These are phyloP conservation scores for Prunella strophiata DNA, from an alignment of 2,797 vertebrate species.

Conservation along the genomic window DNA sequence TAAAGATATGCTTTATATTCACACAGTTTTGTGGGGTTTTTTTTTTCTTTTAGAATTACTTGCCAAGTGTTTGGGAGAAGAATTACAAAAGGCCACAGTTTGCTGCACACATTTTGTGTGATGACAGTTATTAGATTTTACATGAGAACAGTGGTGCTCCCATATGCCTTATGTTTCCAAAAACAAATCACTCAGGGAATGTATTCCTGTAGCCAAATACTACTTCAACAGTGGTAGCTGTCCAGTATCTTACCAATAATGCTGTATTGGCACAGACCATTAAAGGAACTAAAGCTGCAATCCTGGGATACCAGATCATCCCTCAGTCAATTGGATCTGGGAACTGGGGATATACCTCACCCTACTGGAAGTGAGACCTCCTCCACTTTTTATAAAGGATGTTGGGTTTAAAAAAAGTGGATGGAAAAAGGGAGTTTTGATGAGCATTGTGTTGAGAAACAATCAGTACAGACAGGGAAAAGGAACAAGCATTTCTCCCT, in stretches of 20 bases:
- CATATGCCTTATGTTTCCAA: neutral
- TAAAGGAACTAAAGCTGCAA: neutral
- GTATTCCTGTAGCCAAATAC: neutral
- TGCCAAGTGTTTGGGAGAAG: neutral
- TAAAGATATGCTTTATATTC: neutral
- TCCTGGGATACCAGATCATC: neutral
- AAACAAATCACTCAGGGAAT: neutral
- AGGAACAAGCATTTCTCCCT: neutral
- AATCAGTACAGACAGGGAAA: neutral
- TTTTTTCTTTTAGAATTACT: neutral
- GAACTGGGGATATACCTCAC: neutral
- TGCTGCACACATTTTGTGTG: neutral
- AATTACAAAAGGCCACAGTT: neutral
- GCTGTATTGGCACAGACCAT: accelerated
- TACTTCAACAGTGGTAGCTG: neutral
- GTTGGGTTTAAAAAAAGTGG: neutral
- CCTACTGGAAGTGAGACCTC: neutral
- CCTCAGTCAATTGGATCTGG: neutral
- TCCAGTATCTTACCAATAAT: neutral
- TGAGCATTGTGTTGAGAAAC: neutral
- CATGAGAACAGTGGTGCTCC: neutral
- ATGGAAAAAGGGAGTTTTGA: neutral
- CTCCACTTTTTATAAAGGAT: neutral
- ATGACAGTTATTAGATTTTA: neutral
- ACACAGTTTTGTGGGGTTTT: neutral